A percentile compares a stretch with the other conserved stretches of the same genome.
phyloP scores from a whole-genome alignment of 1,140 invertebrate genomes.

The Lepidostoma basale region DNA sequence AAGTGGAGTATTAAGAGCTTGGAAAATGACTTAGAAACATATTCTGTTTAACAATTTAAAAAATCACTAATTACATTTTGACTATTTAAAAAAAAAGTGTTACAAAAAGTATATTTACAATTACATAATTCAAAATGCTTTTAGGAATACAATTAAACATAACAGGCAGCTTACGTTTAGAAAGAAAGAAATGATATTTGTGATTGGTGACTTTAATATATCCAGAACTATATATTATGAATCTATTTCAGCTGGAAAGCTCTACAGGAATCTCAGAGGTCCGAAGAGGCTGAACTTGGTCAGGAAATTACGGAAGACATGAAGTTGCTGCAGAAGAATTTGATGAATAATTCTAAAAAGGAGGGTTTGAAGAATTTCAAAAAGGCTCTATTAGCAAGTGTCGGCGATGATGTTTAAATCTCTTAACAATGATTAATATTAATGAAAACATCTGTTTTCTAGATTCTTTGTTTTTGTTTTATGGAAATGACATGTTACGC shows the following conservation, averaged over 20 bases:
- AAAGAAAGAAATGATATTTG: no score
- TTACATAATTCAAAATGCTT: not conserved
- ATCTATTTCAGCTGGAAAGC: not conserved
- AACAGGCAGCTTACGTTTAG: no score
- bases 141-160: not conserved
- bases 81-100: not conserved
- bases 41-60: not conserved
- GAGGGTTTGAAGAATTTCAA: constrained; percentile 16
- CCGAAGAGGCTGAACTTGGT: not conserved
- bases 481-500: not conserved
- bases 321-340: not conserved
- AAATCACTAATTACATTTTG: not conserved
- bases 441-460: not conserved
- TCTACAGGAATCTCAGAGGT: not conserved
- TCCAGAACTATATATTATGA: not conserved
- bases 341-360: constrained; percentile 1
- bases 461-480: not conserved
- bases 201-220: no score
- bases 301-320: not conserved
- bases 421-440: not conserved
- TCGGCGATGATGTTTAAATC: not conserved
- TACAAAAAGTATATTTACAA: not conserved
- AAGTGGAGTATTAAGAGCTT: not conserved
- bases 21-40: not conserved
- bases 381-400: not conserved